Evolutionary conservation across 1,140 invertebrate species (phyloP).

Genomic region (Megalonaias nervosa): DNA sequence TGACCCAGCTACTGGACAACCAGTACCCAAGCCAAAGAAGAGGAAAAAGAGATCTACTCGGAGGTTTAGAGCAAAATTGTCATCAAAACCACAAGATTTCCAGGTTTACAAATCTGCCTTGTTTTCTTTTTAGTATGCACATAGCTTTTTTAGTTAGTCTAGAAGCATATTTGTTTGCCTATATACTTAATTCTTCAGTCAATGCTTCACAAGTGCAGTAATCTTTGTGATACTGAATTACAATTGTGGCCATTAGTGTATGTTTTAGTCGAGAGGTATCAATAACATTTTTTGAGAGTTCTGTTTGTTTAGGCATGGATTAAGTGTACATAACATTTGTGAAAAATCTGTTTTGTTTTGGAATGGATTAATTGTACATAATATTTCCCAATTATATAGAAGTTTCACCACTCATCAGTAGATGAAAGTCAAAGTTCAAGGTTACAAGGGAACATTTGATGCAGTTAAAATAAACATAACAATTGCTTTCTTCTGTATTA

Average conservation of each 20-base stretch:
- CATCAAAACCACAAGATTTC: slow-evolving; percentile 58
- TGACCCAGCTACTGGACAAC: slow-evolving; percentile 51
- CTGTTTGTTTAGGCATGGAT: too few species aligned
- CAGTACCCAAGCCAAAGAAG: slow-evolving; percentile 35
- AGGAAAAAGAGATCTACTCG: slow-evolving; percentile 38
- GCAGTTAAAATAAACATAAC: background rate
- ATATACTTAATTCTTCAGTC: too few species aligned
- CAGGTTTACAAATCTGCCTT: slow-evolving; percentile 43
- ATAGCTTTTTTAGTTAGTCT: background rate
- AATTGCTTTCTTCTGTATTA: background rate
- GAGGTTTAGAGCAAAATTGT: slow-evolving; percentile 48
- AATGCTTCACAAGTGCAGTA: too few species aligned
- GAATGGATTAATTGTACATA: too few species aligned
- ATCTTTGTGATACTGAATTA: too few species aligned
- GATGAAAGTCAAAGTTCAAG: background rate
- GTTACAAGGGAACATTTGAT: background rate
- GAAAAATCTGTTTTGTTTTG: too few species aligned
- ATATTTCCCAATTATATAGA: background rate
- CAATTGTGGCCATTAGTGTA: too few species aligned
- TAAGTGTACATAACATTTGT: too few species aligned
- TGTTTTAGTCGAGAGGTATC: too few species aligned
- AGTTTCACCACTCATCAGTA: background rate
- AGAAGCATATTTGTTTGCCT: too few species aligned
- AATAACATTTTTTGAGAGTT: too few species aligned
- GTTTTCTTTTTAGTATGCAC: background rate